Percentiles rank a stretch among this genome's conserved stretches.
Evolutionary conservation across 2,797 vertebrate species (phyloP).

Genomic region (Phrynocephalus vlangalii): DNA sequence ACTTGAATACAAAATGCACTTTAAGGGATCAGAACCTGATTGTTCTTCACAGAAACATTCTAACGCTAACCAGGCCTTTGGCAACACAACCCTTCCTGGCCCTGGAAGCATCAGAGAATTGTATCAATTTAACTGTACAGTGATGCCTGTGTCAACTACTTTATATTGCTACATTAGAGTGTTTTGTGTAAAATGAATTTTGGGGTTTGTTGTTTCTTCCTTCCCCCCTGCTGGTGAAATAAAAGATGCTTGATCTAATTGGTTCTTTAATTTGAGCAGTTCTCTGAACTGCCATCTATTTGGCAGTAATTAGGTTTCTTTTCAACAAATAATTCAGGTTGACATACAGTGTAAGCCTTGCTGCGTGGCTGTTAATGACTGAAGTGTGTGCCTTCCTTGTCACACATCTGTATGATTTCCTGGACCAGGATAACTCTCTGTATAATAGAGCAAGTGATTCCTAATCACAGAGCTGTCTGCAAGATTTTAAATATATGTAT

Average conservation of each 20-base stretch:
- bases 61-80: constrained; percentile 61
- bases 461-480: constrained; percentile 19
- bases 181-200: constrained; percentile 60
- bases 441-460: constrained; percentile 8
- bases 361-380: constrained; percentile 35
- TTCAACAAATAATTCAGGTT: constrained; percentile 39
- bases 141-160: constrained; percentile 72
- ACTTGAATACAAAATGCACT: constrained; percentile 66
- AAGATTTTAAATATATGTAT: constrained; percentile 40
- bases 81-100: constrained; percentile 57
- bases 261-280: constrained; percentile 15
- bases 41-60: constrained; percentile 57
- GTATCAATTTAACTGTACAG: constrained; percentile 71
- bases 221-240: constrained; percentile 49
- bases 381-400: constrained; percentile 51
- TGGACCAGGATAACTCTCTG: constrained; percentile 30
- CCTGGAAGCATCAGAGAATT: constrained; percentile 68
- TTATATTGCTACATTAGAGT: constrained; percentile 63
- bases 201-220: constrained; percentile 49
- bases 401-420: constrained; percentile 42
- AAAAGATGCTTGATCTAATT: neutral
- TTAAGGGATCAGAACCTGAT: constrained; percentile 66
- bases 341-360: constrained; percentile 32
- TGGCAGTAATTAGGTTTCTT: neutral
- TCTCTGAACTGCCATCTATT: constrained; percentile 9